Evolutionary conservation across 2,113 vertebrate species (phyloP), one percentile per base, ranked within the genome.

Genomic region (Hippocampus mohnikei): DNA sequence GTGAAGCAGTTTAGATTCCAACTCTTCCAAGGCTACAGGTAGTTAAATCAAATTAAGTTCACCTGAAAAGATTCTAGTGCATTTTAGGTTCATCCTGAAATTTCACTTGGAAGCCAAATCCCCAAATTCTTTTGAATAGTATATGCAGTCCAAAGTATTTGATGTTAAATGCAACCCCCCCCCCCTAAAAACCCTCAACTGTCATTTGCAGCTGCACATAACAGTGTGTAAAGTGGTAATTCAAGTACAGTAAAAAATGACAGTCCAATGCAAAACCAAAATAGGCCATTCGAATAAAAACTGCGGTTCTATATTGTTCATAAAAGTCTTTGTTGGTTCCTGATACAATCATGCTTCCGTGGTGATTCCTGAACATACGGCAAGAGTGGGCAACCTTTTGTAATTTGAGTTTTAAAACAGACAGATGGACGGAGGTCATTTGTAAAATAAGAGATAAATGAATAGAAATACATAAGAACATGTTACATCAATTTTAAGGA

Each of bases 181-280:
- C n/a, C n/a, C n/a, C n/a, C n/a, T n/a, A n/a, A n/a, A n/a, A n/a
- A 52, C 7, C 21, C 50, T 52, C 12, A 52, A 52, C 2, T 52
- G 50, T 8, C 0, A 3, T 8, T 8, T 52, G 20, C 50, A 52
- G 20, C 50, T 52, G 50, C 50, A 52, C 37, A 65, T 42, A 70
- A 44, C 42, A 12, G 20, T 50, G 46, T 79, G 63, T 56, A 73
- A 82, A 70, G 62, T 70, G 56, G 75, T 7, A 64, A 40, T 75
- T 84, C 33, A 78, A 76, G 66, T 73, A 77, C 9, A 73, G 67
- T 81, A 83, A 20, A 87, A n/a, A 84, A 83, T 59, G 8, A 78
- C 65, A 73, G 40, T 21, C 67, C 40, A 65, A 61, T 75, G 71
- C 41, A 75, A 84, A 83, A 77, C 6, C 23, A 46, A 29, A 13